Percentiles rank a stretch among this genome's conserved stretches.
Conservation (phyloP, 2,797 vertebrate genomes). For the Clarias pachynema region DNA sequence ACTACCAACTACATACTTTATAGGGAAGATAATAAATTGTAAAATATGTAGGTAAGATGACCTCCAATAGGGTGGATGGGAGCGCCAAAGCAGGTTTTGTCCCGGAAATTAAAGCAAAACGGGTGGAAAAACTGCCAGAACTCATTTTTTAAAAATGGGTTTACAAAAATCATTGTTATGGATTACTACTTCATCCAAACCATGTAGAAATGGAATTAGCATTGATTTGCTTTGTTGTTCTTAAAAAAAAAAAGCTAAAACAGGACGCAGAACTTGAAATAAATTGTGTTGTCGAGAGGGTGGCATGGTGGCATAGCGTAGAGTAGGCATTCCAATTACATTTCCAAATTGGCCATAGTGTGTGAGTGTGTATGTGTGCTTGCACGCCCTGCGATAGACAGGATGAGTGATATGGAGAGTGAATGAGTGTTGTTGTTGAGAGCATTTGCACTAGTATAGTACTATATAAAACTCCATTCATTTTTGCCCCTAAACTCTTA, state of each 20-base stretch:
- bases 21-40: not conserved
- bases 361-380: no score
- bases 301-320: no score
- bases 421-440: no score
- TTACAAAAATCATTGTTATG: not conserved
- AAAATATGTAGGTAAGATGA: no score
- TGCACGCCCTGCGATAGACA: no score
- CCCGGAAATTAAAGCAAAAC: not conserved
- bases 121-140: not conserved
- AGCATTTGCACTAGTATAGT: not conserved
- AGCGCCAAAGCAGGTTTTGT: not conserved
- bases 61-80: not conserved
- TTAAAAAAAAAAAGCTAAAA: not conserved
- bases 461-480: not conserved
- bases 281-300: not conserved
- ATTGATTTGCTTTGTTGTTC: not conserved
- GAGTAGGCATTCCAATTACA: no score
- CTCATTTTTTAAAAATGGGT: not conserved
- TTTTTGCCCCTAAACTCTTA: not conserved
- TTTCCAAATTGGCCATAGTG: no score
- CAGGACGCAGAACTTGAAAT: not conserved
- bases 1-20: not conserved
- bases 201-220: not conserved
- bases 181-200: not conserved
- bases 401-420: no score